Base-by-base conservation (phyloP, 2,113 vertebrate genomes). In the Trochalopteron elliotii region DNA sequence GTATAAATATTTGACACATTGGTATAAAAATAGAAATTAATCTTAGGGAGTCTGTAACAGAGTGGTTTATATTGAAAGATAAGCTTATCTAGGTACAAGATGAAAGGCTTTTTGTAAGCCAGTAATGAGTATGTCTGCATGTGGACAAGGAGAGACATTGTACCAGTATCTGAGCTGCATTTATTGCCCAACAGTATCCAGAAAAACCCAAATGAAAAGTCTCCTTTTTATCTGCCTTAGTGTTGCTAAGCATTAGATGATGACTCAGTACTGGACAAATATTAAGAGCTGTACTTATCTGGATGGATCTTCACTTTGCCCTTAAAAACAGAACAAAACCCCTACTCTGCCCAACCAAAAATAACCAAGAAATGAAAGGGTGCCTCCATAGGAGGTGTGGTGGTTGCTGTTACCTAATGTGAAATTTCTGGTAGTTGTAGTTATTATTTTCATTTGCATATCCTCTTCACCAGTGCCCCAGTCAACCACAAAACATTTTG, bases 401-500 rank as follows among this genome's bases (percentile, higher is more conserved):
- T 44, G 11, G 19, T 44, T 91, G 18, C 37, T 57, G 37, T 95
- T 97, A 97, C 95, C 93, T 90, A 97, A 70, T 0, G 55, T 95
- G 80, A 91, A 85, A 61, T 83, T 94, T 72, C 65, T 45, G 0
- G 60, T 55, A 59, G 83, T 3, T 0, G 49, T 25, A 64, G 87
- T 55, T 63, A 96, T 9, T 74, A 96, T 89, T 94, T 95, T 90
- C 91, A 87, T 94, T 28, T 3, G n/a, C 92, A 97, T 96, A 64
- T 96, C 87, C 11, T 72, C 90, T 95, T 96, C 75, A 75, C 74
- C 33, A 47, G 91, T 96, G 52, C 96, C 95, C 97, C 96, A 97
- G 78, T 97, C 97, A 92, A 96, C 79, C 24, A 96, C 95, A 95
- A 97, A 95, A 93, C 93, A 97, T 49, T 92, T 80, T 61, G 94